Conservation (phyloP, 2,888 invertebrate genomes). For the Cheilosia vernalis region DNA sequence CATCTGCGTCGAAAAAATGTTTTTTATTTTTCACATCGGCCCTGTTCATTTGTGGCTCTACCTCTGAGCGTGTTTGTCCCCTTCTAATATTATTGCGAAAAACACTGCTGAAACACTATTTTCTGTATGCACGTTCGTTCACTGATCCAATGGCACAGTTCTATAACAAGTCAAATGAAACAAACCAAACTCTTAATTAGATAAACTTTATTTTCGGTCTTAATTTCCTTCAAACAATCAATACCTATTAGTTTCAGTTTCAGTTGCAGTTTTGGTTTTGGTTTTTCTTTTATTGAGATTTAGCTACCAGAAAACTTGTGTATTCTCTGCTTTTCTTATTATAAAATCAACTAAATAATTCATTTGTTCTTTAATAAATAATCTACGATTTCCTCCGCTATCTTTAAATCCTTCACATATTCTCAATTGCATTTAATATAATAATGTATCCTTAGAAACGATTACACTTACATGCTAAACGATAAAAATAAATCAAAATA, state of each 20-base stretch:
- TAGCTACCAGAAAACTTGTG: constrained; percentile 56
- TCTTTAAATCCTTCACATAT: constrained; percentile 36
- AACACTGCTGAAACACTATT: too few relatives aligned
- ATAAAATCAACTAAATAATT: constrained; percentile 65
- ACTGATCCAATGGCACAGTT: too few relatives aligned
- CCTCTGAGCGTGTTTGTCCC: too few relatives aligned
- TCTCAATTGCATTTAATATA: constrained; percentile 57
- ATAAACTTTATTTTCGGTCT: constrained; percentile 41
- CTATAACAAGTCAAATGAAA: background rate
- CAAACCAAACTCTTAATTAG: constrained; percentile 1
- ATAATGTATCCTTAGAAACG: constrained; percentile 43
- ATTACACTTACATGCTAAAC: constrained; percentile 45
- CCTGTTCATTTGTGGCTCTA: too few relatives aligned
- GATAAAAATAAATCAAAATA: constrained; percentile 19
- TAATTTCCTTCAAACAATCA: constrained; percentile 30
- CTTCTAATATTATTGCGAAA: too few relatives aligned
- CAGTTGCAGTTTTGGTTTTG: background rate
- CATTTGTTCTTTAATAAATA: constrained; percentile 53
- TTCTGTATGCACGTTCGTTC: too few relatives aligned
- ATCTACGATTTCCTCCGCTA: constrained; percentile 51
- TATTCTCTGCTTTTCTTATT: constrained; percentile 22
- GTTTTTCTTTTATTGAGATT: constrained; percentile 26
- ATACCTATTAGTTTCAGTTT: constrained; percentile 32
- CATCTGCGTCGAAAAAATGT: too few relatives aligned
- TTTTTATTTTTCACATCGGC: too few relatives aligned